Conservation (phyloP, 2,797 vertebrate species). For the Picus viridis region DNA sequence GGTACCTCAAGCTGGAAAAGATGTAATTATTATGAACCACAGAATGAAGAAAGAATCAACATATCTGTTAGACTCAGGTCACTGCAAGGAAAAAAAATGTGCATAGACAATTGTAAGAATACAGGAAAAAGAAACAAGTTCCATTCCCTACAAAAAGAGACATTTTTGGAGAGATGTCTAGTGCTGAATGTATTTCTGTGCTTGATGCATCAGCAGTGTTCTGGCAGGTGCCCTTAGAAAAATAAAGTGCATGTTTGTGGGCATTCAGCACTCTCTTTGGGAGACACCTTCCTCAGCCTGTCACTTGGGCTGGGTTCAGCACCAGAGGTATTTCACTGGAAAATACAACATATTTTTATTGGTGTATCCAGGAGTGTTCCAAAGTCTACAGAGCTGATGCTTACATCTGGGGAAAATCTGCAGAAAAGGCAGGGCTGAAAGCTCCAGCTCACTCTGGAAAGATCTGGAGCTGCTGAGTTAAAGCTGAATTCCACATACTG, state of each 20-base stretch:
- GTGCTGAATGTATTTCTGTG: conserved; percentile 4
- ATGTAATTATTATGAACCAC: background rate
- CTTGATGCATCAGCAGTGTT: conserved; percentile 15
- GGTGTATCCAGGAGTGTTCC: conserved; percentile 7
- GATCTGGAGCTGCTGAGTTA: background rate
- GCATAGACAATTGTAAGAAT: background rate
- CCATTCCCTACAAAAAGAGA: background rate
- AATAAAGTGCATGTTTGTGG: conserved; percentile 40
- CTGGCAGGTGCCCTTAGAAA: conserved; percentile 38
- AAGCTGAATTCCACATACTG: background rate
- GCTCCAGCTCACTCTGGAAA: background rate
- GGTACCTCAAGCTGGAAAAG: background rate
- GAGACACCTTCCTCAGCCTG: conserved; percentile 30
- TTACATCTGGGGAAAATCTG: conserved; percentile 45
- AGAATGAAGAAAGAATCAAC: background rate
- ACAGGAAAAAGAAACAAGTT: background rate
- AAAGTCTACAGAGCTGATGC: conserved; percentile 34
- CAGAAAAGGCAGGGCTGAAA: background rate
- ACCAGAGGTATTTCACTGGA: conserved; percentile 49
- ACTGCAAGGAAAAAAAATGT: background rate
- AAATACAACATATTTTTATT: conserved; percentile 19
- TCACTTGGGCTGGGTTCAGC: conserved; percentile 6
- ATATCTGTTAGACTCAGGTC: background rate
- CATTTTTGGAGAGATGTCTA: background rate
- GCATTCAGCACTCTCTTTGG: conserved; percentile 5